Evolutionary conservation across 2,797 vertebrate genomes (phyloP).

Genomic region (Fistularia tabacaria): DNA sequence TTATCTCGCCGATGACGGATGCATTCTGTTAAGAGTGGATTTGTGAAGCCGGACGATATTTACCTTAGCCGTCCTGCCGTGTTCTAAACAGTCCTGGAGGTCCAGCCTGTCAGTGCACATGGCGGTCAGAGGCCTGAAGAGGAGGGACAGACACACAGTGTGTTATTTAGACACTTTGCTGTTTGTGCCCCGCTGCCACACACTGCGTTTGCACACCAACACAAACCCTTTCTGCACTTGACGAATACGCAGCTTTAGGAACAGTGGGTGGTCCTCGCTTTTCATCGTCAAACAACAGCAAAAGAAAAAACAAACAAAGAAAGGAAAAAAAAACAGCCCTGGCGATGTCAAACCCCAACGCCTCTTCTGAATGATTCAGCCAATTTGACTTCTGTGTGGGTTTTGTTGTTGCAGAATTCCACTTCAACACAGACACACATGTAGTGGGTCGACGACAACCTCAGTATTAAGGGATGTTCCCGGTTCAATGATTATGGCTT

Average conservation of each 20-base stretch:
- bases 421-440: background rate
- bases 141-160: conserved; percentile 8
- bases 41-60: background rate
- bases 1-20: too few relatives aligned
- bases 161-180: background rate
- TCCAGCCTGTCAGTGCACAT: conserved; percentile 89
- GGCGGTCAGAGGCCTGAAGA: conserved; percentile 84
- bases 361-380: too few relatives aligned
- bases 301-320: too few relatives aligned
- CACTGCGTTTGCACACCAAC: background rate
- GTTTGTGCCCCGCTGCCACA: background rate
- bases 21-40: too few relatives aligned
- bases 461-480: too few relatives aligned
- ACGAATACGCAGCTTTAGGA: background rate
- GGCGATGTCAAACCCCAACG: background rate
- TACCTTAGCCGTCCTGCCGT: conserved; percentile 96
- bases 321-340: too few relatives aligned
- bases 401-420: background rate
- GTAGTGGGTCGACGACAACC: too few relatives aligned
- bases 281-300: too few relatives aligned
- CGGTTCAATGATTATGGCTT: too few relatives aligned
- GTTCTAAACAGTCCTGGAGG: conserved; percentile 94
- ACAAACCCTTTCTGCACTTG: background rate
- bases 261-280: background rate
- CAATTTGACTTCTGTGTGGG: background rate